These are phyloP conservation scores for Megalops atlanticus DNA, from an alignment of 2,113 vertebrate genomes.

Conservation along the genomic window DNA sequence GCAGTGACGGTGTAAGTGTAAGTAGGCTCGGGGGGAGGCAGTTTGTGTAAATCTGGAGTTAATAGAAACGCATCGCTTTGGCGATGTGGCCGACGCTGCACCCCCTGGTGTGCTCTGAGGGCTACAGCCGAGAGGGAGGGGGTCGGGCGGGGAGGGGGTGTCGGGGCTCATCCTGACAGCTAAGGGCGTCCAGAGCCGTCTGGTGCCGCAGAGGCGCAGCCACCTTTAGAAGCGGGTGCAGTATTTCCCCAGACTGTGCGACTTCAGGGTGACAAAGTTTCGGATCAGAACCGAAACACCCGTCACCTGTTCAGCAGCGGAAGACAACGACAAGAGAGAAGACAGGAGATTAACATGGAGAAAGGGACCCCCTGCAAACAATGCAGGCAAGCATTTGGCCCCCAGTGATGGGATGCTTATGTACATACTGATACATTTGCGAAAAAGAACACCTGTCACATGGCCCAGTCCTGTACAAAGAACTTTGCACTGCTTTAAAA, in stretches of 20 bases:
- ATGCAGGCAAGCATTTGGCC: not conserved
- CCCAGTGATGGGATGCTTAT: not conserved
- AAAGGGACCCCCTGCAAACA: slow-evolving; percentile 6
- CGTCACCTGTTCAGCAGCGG: slow-evolving; percentile 38
- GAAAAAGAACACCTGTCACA: too few species aligned
- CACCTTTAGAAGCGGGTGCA: slow-evolving; percentile 56
- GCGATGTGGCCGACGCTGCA: not conserved
- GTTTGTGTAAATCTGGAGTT: not conserved
- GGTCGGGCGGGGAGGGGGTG: too few species aligned
- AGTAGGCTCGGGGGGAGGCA: not conserved
- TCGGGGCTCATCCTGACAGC: slow-evolving; percentile 11
- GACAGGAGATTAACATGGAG: not conserved
- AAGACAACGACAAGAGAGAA: slow-evolving; percentile 39
- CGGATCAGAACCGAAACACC: slow-evolving; percentile 45
- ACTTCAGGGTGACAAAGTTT: slow-evolving; percentile 47
- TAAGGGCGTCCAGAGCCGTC: not conserved
- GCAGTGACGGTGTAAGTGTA: not conserved
- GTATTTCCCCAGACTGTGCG: slow-evolving; percentile 53
- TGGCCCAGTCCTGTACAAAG: not conserved
- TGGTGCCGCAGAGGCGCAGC: not conserved
- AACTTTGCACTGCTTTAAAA: not conserved
- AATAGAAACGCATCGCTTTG: slow-evolving; percentile 6
- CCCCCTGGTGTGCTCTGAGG: too few species aligned
- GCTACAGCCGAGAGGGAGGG: not conserved
- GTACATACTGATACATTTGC: too few species aligned